phyloP scores from a whole-genome alignment of 2,888 invertebrate species.

The Cataglyphis cursor region DNA sequence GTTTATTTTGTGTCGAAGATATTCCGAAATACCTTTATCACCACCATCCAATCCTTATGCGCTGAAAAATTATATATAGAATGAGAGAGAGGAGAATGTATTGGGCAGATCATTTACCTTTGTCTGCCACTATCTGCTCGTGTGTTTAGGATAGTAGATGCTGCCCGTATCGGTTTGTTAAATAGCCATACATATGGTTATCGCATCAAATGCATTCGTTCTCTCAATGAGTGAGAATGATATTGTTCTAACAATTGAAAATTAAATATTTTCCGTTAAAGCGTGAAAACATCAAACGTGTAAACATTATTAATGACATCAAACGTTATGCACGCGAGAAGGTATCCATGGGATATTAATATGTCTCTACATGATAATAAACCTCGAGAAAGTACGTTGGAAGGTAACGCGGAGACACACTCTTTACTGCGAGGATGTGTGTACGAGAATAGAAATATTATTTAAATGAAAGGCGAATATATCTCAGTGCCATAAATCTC shows the following conservation, averaged over 20 bases:
- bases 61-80: constrained; percentile 49
- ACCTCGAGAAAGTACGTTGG: neutral
- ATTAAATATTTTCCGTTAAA: neutral
- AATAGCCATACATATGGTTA: constrained; percentile 32
- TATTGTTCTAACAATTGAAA: neutral
- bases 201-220: constrained; percentile 2
- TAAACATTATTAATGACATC: neutral
- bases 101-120: constrained; percentile 38
- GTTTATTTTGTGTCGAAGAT: constrained; percentile 18
- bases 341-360: neutral
- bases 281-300: neutral
- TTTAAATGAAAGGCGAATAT: constrained; percentile 49
- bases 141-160: constrained; percentile 41
- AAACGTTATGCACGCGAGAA: neutral
- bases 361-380: neutral
- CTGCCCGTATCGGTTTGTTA: constrained; percentile 36
- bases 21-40: constrained; percentile 20
- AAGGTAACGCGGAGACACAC: neutral
- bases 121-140: constrained; percentile 20
- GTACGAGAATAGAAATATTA: constrained; percentile 40
- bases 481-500: constrained; percentile 48
- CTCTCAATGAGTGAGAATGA: neutral
- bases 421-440: neutral
- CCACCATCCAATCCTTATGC: neutral
- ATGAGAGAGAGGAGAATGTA: constrained; percentile 8